Evolutionary conservation across 2,113 vertebrate genomes (phyloP).

Genomic region (Silurus meridionalis): DNA sequence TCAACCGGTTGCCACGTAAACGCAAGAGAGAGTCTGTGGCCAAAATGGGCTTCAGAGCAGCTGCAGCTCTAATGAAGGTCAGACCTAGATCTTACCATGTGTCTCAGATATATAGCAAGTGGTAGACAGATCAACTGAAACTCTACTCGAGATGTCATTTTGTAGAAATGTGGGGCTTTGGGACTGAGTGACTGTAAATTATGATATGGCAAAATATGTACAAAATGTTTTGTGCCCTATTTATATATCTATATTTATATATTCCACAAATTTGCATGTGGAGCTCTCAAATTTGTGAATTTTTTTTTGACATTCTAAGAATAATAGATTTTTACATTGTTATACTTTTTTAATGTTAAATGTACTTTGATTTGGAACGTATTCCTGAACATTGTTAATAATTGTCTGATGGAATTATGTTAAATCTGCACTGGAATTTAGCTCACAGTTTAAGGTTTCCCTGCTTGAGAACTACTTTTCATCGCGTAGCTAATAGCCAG

Average conservation of each 20-base stretch:
- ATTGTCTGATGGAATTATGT: background rate
- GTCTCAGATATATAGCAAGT: background rate
- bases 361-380: slow-evolving; percentile 37
- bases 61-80: slow-evolving; percentile 89
- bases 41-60: slow-evolving; percentile 97
- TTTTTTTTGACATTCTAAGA: background rate
- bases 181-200: background rate
- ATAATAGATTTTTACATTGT: slow-evolving; percentile 19
- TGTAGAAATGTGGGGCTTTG: background rate
- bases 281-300: no score
- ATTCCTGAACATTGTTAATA: background rate
- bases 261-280: background rate
- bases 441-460: background rate
- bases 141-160: background rate
- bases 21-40: slow-evolving; percentile 95
- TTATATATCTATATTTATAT: background rate
- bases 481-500: slow-evolving; percentile 29
- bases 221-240: background rate
- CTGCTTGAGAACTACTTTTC: background rate
- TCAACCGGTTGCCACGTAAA: slow-evolving; percentile 84
- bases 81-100: slow-evolving; percentile 12
- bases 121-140: background rate
- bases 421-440: background rate
- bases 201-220: background rate
- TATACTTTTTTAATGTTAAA: slow-evolving; percentile 26